phyloP scores from a whole-genome alignment of 30 jellyfish, hydroid and myxozoan genomes.

The Aurelia sp. region DNA sequence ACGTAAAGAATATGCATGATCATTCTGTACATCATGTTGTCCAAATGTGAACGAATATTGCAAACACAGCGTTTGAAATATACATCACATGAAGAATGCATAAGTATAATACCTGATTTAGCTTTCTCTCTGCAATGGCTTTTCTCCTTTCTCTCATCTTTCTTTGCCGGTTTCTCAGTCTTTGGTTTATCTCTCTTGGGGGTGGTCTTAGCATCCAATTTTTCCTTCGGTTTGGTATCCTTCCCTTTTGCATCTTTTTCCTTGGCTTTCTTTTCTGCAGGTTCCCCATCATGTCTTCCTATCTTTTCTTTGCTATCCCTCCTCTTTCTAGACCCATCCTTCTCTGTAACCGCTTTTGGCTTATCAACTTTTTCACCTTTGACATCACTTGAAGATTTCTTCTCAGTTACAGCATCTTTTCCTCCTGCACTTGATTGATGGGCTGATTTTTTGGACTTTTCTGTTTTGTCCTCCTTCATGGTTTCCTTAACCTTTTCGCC shows the following conservation, averaged over 20 bases:
- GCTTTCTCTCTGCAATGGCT: conserved; percentile 17
- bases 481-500: conserved; percentile 9
- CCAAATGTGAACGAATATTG: too few relatives aligned
- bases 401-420: conserved; percentile 26
- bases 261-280: conserved; percentile 27
- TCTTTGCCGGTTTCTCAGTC: conserved; percentile 31
- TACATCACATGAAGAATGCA: not conserved
- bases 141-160: conserved; percentile 47
- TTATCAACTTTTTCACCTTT: conserved; percentile 26
- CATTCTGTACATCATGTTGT: too few relatives aligned
- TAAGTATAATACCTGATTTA: conserved; percentile 31
- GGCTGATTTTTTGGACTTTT: conserved; percentile 5
- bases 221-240: conserved; percentile 40
- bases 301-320: conserved; percentile 50
- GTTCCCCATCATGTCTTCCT: conserved; percentile 59
- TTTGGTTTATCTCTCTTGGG: conserved; percentile 45
- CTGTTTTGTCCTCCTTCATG: not conserved
- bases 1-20: too few relatives aligned
- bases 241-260: conserved; percentile 40
- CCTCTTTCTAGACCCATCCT: conserved; percentile 40
- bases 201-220: conserved; percentile 21
- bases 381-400: conserved; percentile 43
- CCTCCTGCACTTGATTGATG: not conserved
- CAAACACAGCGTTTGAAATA: not conserved
- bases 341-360: conserved; percentile 12